Conservation (phyloP, 2,113 vertebrate genomes). For the Oreamnos americanus region DNA sequence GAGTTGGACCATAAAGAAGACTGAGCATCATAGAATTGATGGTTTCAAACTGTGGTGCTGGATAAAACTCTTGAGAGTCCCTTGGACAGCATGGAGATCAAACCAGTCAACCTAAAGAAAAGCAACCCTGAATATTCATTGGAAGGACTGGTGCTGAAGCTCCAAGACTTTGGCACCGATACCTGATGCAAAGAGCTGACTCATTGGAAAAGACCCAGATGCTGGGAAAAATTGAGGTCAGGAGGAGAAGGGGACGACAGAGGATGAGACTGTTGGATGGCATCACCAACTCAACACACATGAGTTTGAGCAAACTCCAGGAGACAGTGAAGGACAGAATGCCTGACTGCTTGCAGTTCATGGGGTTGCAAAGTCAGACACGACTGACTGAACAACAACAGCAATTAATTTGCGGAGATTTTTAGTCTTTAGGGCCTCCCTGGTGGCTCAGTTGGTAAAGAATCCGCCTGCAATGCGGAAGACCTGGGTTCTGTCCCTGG, state of each 20-base stretch:
- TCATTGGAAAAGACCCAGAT: neutral
- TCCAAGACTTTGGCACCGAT: neutral
- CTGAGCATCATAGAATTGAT: neutral
- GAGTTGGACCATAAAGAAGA: neutral
- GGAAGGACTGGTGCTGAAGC: neutral
- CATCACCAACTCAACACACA: neutral
- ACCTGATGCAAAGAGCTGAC: neutral
- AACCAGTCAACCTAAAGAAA: neutral
- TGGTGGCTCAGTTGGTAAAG: neutral
- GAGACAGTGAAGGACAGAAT: neutral
- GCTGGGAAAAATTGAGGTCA: neutral
- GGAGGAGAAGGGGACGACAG: neutral
- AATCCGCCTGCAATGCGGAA: neutral
- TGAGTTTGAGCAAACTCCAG: neutral
- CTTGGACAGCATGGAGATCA: neutral
- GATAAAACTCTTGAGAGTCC: neutral
- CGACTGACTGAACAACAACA: neutral
- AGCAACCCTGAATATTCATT: neutral
- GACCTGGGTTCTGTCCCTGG: neutral
- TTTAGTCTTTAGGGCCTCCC: neutral
- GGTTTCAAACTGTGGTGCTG: neutral
- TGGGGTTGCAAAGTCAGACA: neutral
- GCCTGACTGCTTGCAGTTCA: neutral
- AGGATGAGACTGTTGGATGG: neutral
- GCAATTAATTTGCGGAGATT: neutral